These are phyloP conservation scores for Oligia latruncula DNA, from an alignment of 2,888 invertebrate species.

Conservation along the genomic window DNA sequence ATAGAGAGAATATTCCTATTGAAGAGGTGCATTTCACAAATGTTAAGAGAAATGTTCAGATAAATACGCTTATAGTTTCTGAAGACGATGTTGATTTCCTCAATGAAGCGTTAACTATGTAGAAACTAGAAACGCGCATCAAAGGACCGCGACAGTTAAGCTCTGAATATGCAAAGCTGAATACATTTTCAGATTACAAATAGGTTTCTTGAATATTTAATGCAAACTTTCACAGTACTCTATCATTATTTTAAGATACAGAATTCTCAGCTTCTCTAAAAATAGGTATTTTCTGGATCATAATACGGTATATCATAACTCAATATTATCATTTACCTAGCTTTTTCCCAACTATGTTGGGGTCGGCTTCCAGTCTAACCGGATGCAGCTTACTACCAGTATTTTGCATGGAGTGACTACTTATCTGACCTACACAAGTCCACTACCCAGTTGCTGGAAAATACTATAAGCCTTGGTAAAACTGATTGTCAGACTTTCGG, in stretches of 20 bases:
- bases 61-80: neutral
- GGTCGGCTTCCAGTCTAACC: too few relatives aligned
- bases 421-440: too few relatives aligned
- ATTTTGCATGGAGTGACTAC: too few relatives aligned
- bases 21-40: neutral
- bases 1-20: slow-evolving; percentile 1
- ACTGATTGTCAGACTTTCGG: too few relatives aligned
- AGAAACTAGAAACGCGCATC: slow-evolving; percentile 27
- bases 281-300: slow-evolving; percentile 8
- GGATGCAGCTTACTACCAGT: too few relatives aligned
- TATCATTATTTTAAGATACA: slow-evolving; percentile 4
- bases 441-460: too few relatives aligned
- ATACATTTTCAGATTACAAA: slow-evolving; percentile 42
- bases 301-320: neutral
- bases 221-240: slow-evolving; percentile 16
- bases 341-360: too few relatives aligned
- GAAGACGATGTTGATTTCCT: neutral
- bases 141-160: slow-evolving; percentile 12
- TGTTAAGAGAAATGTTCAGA: neutral
- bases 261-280: neutral
- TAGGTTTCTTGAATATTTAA: slow-evolving; percentile 35
- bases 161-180: slow-evolving; percentile 45
- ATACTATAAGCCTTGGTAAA: too few relatives aligned
- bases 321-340: too few relatives aligned
- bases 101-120: slow-evolving; percentile 13